Base-by-base conservation (phyloP, 2,888 invertebrate genomes). In the Ashinkailepas kermadecensis region DNA sequence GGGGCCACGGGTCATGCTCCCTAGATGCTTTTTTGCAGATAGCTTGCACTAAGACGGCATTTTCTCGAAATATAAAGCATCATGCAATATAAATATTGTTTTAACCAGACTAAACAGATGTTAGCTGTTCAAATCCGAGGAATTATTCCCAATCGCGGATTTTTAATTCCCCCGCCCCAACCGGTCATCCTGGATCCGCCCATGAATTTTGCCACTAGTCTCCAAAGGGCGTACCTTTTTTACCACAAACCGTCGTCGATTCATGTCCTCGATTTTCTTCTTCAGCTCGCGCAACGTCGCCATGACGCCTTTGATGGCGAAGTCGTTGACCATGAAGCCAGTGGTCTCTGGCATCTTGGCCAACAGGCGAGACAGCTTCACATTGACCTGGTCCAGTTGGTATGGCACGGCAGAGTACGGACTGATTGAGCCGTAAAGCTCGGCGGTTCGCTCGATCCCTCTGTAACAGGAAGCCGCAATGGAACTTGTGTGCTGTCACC, bases 271-370 rank as follows among this genome's bases (percentile, higher is more conserved):
- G 21, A 74, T 74, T 15, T 74, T 54, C 54, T 54, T 54, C 25
- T 74, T 74, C 18, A 74, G 74, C 54, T 74, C 74, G 9, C 74
- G 74, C 8, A 74, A 54, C 54, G 74, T 74, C 18, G 74, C 74
- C 74, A 74, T 54, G 54, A 74, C 74, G 54, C 74, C 74, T 10
- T 74, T 74, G 74, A 74, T 74, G 74, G 74, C 74, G 54, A 74
- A 74, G 18, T 74, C 74, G 54, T 74, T 74, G 54, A 74, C 74
- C 74, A 74, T 74, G 54, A 18, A 12, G 18, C 74, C 74, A 18
- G 18, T 10, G 0, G 74, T 21, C 74, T 74, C 74, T 9, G 74
- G 74, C 6, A 74, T 54, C 21, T 74, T 74, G 18, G 74, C 18
- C 54, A 74, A 6, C 74, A 74, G 74, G 7, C 74, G 74, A 18